Conservation (phyloP, 2,888 invertebrate species). For the Caradrina clavipalpis region DNA sequence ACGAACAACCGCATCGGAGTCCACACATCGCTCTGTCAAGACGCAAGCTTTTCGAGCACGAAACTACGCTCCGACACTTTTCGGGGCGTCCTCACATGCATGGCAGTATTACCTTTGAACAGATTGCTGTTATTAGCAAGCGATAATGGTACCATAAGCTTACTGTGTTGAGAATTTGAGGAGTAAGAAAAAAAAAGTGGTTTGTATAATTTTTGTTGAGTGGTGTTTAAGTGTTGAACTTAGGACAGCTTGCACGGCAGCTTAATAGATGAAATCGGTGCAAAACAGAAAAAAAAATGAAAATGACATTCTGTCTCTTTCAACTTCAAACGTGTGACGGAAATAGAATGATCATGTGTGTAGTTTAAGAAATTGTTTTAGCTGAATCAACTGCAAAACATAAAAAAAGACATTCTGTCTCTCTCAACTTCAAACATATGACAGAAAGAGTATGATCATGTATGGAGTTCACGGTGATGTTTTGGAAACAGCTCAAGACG, state of each 20-base stretch:
- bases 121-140: constrained; percentile 97
- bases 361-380: background rate
- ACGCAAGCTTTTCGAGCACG: constrained; percentile 95
- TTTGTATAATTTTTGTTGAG: background rate
- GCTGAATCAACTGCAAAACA: background rate
- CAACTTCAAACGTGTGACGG: background rate
- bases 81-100: constrained; percentile 97
- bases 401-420: too few species aligned
- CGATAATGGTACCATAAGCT: constrained; percentile 96
- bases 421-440: too few species aligned
- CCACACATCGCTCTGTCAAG: constrained; percentile 93
- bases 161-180: constrained; percentile 95
- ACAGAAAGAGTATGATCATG: too few species aligned
- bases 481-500: too few species aligned
- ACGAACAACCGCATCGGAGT: constrained; percentile 98
- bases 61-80: constrained; percentile 97
- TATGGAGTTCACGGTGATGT: too few species aligned
- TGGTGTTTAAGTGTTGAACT: background rate
- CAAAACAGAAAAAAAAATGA: background rate
- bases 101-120: constrained; percentile 97
- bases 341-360: background rate
- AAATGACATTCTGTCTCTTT: background rate
- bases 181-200: background rate
- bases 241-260: background rate
- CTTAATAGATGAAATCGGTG: background rate